Conservation (phyloP, 1,140 invertebrate species). For the Cyclina sinensis region DNA sequence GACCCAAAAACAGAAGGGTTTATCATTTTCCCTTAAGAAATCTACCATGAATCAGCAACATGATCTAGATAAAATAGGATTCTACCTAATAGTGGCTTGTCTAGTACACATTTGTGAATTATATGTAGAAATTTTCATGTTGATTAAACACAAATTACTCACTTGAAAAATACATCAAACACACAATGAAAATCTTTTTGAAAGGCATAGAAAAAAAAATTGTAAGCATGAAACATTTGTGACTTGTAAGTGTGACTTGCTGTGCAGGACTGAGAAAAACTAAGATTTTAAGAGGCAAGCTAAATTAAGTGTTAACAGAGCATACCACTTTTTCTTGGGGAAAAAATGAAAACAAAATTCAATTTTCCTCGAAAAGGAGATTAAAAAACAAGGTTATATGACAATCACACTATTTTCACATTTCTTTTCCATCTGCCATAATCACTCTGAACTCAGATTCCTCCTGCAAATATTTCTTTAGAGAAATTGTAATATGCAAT, state of each 20-base stretch:
- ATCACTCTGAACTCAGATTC: background rate
- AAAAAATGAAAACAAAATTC: background rate
- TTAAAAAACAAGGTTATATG: background rate
- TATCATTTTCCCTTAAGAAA: too few species aligned
- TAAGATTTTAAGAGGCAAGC: background rate
- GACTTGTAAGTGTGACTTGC: background rate
- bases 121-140: too few species aligned
- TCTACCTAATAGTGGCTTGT: too few species aligned
- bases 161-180: too few species aligned
- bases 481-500: background rate
- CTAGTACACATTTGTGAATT: too few species aligned
- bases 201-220: too few species aligned
- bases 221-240: too few species aligned
- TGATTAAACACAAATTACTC: too few species aligned
- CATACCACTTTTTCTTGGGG: background rate
- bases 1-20: too few species aligned
- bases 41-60: too few species aligned
- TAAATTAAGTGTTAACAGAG: background rate
- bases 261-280: background rate
- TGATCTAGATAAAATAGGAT: too few species aligned
- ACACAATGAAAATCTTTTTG: too few species aligned
- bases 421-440: background rate
- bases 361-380: background rate
- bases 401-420: background rate
- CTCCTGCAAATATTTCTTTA: background rate